These are phyloP conservation scores for Tetropium fuscum DNA, from an alignment of 2,888 invertebrate species.

Conservation along the genomic window DNA sequence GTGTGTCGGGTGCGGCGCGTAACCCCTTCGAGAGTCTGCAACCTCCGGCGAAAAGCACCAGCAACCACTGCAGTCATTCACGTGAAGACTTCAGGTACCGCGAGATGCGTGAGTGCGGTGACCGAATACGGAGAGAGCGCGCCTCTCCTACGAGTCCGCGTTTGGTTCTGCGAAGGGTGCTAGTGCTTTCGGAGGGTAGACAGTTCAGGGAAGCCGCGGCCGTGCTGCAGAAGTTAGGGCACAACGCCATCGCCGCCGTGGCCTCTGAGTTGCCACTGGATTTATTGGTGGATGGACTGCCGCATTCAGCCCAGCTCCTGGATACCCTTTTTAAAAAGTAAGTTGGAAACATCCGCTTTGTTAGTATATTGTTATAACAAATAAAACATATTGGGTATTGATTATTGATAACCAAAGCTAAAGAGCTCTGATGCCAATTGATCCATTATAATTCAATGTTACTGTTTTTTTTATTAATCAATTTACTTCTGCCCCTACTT, in stretches of 20 bases:
- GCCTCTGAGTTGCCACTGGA: constrained; percentile 87
- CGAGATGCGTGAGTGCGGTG: constrained; percentile 78
- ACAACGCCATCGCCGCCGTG: constrained; percentile 82
- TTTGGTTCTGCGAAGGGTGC: constrained; percentile 76
- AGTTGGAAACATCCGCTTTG: too few species aligned
- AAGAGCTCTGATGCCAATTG: too few species aligned
- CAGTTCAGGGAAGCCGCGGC: constrained; percentile 93
- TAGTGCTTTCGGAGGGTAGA: constrained; percentile 86
- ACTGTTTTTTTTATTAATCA: too few species aligned
- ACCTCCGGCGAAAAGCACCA: constrained; percentile 6
- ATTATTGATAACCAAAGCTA: too few species aligned
- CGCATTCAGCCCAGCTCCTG: constrained; percentile 87
- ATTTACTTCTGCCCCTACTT: too few species aligned
- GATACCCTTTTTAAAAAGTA: constrained; percentile 84
- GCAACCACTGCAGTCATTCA: constrained; percentile 44
- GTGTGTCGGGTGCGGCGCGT: constrained; percentile 40
- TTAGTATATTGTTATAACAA: too few species aligned
- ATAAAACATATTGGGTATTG: too few species aligned
- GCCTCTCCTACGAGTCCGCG: constrained; percentile 74
- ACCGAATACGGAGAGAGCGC: constrained; percentile 77
- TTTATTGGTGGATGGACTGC: constrained; percentile 88
- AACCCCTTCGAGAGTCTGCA: constrained; percentile 16
- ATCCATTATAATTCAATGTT: too few species aligned
- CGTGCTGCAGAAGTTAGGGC: constrained; percentile 83
- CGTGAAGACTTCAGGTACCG: constrained; percentile 49